Base-by-base conservation (phyloP, 2,113 vertebrate species). In the Epinephelus fuscoguttatus region DNA sequence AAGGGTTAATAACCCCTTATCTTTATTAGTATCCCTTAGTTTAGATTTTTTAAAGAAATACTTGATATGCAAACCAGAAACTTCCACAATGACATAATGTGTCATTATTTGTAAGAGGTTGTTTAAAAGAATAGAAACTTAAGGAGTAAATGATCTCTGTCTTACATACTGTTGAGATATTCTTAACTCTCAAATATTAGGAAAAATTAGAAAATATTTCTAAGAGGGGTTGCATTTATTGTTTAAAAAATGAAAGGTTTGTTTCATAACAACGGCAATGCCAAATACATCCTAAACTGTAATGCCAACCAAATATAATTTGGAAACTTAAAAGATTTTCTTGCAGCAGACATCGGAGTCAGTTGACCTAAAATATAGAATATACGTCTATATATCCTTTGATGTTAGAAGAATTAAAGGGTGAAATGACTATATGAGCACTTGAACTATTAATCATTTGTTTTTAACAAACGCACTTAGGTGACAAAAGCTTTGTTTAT, bases 401-500 rank as follows among this genome's bases (percentile, higher is more conserved):
- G 18, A 74, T 25, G 21, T 50, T 75, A 33, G 25, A 71, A 70
- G 13, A 71, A 37, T 62, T 72, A 68, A 72, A 21, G 45, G 53
- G 27, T 47, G 30, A 18, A 73, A 25, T 61, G n/a, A 49, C 19
- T 23, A 3, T 17, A 30, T 11, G 11, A 70, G 66, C 57, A 78
- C 72, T 75, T 25, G 15, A 49, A 53, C 49, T 55, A 45, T 49
- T 70, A 17, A 62, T 9, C 42, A 40, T 3, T 67, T 23, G 13
- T 60, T 40, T 18, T 45, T 45, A 23, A 72, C 72, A 75, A 33
- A 77, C 82, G 78, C 86, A 86, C 84, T 85, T 81, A 53, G 7
- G 4, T 75, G 47, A 49, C 14, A 50, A 4, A 75, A 59, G 13
- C 11, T 25, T 70, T 59, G 3, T 52, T 42, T 33, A 61, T 66